Percentiles rank a stretch among this genome's conserved stretches.
Conservation (phyloP, 37 sponge, comb jelly and placozoan species). For the Axinella damicornis region DNA sequence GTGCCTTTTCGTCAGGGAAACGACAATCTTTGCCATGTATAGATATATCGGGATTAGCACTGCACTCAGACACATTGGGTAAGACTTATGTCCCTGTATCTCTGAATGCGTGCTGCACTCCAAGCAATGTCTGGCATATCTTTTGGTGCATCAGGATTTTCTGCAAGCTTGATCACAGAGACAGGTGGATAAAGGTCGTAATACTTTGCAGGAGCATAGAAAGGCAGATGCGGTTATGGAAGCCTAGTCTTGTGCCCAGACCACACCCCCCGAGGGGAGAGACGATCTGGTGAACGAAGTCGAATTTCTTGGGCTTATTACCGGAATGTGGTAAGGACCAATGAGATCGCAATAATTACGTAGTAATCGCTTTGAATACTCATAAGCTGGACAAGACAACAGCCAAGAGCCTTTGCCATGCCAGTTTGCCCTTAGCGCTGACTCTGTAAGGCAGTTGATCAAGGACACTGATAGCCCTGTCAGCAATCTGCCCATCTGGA, state of each 20-base stretch:
- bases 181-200: constrained; percentile 29
- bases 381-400: too few species aligned
- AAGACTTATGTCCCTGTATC: not conserved
- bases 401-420: too few species aligned
- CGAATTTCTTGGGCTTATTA: too few species aligned
- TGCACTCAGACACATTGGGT: constrained; percentile 8
- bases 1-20: not conserved
- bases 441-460: too few species aligned
- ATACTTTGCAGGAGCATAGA: constrained; percentile 13
- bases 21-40: not conserved
- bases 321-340: too few species aligned
- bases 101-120: not conserved
- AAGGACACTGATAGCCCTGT: constrained; percentile 30
- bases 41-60: not conserved
- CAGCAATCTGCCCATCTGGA: constrained; percentile 48
- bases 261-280: too few species aligned
- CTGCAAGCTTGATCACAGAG: constrained; percentile 13
- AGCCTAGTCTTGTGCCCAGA: not conserved
- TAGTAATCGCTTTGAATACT: too few species aligned
- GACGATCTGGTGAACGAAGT: too few species aligned
- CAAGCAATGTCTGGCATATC: constrained; percentile 45
- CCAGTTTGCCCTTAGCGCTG: too few species aligned
- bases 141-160: constrained; percentile 14
- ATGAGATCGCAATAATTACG: too few species aligned
- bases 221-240: constrained; percentile 46